A percentile compares a stretch with the other conserved stretches of the same genome.
These are phyloP conservation scores for Augochlora pura DNA, from an alignment of 1,140 invertebrate genomes.

Conservation along the genomic window DNA sequence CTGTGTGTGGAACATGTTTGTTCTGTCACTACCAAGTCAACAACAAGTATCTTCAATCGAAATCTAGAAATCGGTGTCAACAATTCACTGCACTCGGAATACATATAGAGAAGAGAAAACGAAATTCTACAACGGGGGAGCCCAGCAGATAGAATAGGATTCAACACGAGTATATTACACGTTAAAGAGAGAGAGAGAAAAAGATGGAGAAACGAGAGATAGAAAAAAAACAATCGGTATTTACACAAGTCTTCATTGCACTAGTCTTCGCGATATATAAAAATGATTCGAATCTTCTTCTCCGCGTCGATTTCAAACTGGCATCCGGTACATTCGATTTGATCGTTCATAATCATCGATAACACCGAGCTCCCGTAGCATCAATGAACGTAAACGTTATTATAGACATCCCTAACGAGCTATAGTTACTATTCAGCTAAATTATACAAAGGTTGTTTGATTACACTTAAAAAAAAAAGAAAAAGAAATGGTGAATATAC, in stretches of 20 bases:
- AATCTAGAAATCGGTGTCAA: conserved; percentile 37
- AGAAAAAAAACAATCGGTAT: conserved; percentile 27
- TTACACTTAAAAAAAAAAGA: conserved; percentile 68
- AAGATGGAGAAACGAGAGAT: too few relatives aligned
- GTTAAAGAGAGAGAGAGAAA: conserved; percentile 14
- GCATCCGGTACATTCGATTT: not conserved
- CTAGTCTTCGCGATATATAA: conserved; percentile 28
- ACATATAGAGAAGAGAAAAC: conserved; percentile 6
- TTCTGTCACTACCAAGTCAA: conserved; percentile 8
- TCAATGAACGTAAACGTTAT: conserved; percentile 51
- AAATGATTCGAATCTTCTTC: conserved; percentile 1
- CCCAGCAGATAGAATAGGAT: conserved; percentile 8
- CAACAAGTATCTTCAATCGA: conserved; percentile 41
- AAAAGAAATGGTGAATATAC: conserved; percentile 53
- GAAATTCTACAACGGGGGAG: conserved; percentile 35
- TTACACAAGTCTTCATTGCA: conserved; percentile 57
- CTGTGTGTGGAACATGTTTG: conserved; percentile 22
- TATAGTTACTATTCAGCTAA: conserved; percentile 69
- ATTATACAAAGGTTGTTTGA: conserved; percentile 68
- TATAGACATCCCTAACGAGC: conserved; percentile 59
- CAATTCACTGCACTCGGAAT: conserved; percentile 46
- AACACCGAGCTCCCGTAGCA: conserved; percentile 43
- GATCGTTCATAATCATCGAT: conserved; percentile 20
- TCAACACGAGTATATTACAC: conserved; percentile 30
- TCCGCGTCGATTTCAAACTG: not conserved